Conservation (phyloP, 2,888 invertebrate species). For the Stratiomys singularior region DNA sequence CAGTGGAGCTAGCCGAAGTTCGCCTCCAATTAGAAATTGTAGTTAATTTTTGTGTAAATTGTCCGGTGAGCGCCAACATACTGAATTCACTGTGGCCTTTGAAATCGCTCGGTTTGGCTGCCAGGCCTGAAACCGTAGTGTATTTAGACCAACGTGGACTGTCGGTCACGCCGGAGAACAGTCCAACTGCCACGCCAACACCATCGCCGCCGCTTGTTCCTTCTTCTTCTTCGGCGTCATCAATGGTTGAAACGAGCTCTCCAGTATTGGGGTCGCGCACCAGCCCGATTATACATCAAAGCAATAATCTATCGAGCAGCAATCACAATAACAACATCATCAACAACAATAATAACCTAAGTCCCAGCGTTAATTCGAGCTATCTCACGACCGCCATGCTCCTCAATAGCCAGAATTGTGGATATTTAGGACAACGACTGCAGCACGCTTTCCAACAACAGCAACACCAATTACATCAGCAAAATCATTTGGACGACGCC, state of each 20-base stretch:
- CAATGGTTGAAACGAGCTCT: conserved; percentile 55
- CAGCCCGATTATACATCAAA: conserved; percentile 40
- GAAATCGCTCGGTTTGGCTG: conserved; percentile 34
- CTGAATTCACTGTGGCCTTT: conserved; percentile 65
- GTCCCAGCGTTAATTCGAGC: conserved; percentile 53
- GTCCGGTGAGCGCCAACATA: conserved; percentile 57
- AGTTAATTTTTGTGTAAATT: conserved; percentile 14
- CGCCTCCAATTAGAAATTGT: not conserved
- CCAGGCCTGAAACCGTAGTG: conserved; percentile 58
- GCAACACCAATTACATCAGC: conserved; percentile 58
- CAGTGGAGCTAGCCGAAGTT: too few species aligned
- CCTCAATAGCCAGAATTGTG: conserved; percentile 64
- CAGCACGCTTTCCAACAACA: conserved; percentile 63
- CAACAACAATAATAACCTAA: conserved; percentile 51
- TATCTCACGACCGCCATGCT: conserved; percentile 65
- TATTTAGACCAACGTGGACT: conserved; percentile 26
- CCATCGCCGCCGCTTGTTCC: conserved; percentile 55
- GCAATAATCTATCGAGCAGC: conserved; percentile 38
- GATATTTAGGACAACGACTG: conserved; percentile 63
- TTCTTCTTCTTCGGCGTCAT: conserved; percentile 49
- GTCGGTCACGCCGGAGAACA: conserved; percentile 58
- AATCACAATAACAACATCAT: conserved; percentile 36
- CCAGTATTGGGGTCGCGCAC: conserved; percentile 48
- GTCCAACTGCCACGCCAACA: conserved; percentile 60
- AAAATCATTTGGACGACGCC: conserved; percentile 57